phyloP scores from a whole-genome alignment of 2,888 invertebrate species.

The Melanophora roralis region DNA sequence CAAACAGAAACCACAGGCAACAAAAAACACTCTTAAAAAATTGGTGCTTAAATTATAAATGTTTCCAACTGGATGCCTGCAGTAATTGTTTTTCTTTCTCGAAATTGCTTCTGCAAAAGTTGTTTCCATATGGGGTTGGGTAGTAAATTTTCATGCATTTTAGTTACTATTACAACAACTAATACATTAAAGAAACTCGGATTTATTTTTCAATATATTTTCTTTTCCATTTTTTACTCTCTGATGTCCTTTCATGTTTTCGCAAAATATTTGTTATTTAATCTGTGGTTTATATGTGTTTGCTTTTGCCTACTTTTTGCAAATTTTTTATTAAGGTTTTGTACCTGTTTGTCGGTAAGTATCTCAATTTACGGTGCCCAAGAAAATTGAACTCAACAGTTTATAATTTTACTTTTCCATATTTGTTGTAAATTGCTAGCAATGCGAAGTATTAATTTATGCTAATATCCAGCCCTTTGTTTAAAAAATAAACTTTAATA shows the following conservation, averaged over 20 bases:
- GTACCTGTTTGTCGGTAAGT: no score
- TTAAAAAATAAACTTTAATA: no score
- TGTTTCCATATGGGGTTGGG: neutral
- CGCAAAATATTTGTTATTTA: neutral
- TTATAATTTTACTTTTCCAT: no score
- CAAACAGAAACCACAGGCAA: neutral
- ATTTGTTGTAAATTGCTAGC: no score
- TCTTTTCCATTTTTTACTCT: neutral
- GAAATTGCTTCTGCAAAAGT: neutral
- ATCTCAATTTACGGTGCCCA: no score
- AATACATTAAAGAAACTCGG: neutral
- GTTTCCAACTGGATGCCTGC: slow-evolving; percentile 18
- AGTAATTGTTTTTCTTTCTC: neutral
- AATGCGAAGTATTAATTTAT: no score
- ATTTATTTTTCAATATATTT: neutral
- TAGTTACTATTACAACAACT: neutral
- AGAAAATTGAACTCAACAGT: no score
- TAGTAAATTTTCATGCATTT: neutral
- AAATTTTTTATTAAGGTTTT: neutral
- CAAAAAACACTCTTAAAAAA: neutral
- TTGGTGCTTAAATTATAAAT: slow-evolving; percentile 14
- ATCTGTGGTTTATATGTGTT: neutral
- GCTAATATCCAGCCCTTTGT: no score
- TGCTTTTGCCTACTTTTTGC: neutral
- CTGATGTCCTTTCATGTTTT: neutral